A percentile compares a stretch with the other conserved stretches of the same genome.
Evolutionary conservation across 2,113 vertebrate genomes (phyloP).

Genomic region (Bubalus kerabau): DNA sequence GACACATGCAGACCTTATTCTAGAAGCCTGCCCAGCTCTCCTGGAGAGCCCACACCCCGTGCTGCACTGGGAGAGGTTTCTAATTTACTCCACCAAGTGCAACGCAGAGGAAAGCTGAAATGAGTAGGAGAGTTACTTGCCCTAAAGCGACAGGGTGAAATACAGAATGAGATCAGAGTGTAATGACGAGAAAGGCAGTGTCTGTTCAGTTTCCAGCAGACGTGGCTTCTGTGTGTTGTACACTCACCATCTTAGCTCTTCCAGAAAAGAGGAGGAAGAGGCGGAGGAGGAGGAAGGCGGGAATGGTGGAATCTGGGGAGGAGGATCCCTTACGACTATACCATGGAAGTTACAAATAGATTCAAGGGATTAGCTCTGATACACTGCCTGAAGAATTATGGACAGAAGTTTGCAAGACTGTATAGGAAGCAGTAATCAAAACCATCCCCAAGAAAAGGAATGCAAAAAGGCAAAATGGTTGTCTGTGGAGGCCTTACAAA

Average conservation of each 20-base stretch:
- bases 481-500: not conserved
- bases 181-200: not conserved
- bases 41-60: accelerated
- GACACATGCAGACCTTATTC: not conserved
- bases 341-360: not conserved
- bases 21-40: not conserved
- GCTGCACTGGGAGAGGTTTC: not conserved
- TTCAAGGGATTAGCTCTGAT: not conserved
- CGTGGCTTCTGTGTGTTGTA: not conserved
- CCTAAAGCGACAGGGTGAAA: not conserved
- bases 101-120: not conserved
- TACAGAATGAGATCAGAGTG: not conserved
- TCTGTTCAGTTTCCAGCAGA: accelerated
- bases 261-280: not conserved
- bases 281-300: not conserved
- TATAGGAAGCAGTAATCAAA: not conserved
- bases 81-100: not conserved
- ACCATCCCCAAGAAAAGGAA: not conserved
- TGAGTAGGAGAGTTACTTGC: accelerated
- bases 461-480: not conserved
- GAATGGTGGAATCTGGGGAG: not conserved
- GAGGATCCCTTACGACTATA: not conserved
- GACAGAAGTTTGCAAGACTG: accelerated
- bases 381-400: not conserved
- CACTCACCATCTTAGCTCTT: too few species aligned